Conservation (phyloP, 2,113 vertebrate species). For the Entelurus aequoreus region DNA sequence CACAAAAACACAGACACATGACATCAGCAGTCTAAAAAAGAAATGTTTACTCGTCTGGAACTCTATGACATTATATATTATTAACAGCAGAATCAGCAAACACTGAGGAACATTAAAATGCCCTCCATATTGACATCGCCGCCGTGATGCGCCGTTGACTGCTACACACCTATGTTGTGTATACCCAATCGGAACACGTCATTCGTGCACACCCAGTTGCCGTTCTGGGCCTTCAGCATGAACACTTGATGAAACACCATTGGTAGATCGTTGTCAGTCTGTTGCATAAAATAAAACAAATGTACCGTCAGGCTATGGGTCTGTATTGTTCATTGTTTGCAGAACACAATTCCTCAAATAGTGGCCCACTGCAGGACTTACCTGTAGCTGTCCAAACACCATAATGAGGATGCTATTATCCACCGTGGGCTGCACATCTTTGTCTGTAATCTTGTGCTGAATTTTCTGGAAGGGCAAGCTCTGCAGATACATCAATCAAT, state of each 20-base stretch:
- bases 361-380: constrained; percentile 18
- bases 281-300: constrained; percentile 10
- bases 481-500: constrained; percentile 40
- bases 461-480: constrained; percentile 64
- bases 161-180: constrained; percentile 63
- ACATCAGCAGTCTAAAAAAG: not conserved
- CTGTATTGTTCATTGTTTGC: too few species aligned
- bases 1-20: not conserved
- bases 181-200: constrained; percentile 71
- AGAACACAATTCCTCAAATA: not conserved
- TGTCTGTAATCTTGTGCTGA: constrained; percentile 62
- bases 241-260: constrained; percentile 76
- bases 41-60: not conserved
- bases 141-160: not conserved
- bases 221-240: constrained; percentile 63
- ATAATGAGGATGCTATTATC: constrained; percentile 66
- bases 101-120: constrained; percentile 1
- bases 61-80: not conserved
- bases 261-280: constrained; percentile 68
- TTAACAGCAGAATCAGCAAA: not conserved
- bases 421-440: constrained; percentile 65
- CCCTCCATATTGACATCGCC: too few species aligned
- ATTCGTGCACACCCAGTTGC: constrained; percentile 70
- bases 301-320: too few species aligned
- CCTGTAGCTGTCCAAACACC: constrained; percentile 71